Evolutionary conservation across 2,797 vertebrate genomes (phyloP).

Genomic region (Pantherophis alleghaniensis): DNA sequence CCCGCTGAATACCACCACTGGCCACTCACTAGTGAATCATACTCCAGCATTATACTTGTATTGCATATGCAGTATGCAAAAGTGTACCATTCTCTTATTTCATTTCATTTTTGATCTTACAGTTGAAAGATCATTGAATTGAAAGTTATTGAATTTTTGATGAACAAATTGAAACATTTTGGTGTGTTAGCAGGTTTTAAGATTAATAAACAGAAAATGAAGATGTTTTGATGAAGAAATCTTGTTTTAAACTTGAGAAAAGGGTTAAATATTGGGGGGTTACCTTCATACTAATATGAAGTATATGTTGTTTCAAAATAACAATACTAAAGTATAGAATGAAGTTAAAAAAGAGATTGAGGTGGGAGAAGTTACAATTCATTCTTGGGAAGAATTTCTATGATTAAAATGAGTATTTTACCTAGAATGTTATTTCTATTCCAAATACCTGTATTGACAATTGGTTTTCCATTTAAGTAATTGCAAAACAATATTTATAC

Average conservation of each 20-base stretch:
- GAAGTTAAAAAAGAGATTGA: too few species aligned
- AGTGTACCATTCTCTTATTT: neutral
- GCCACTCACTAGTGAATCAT: neutral
- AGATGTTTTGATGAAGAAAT: neutral
- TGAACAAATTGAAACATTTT: neutral
- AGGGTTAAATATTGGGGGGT: neutral
- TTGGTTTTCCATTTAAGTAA: too few species aligned
- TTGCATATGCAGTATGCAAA: neutral
- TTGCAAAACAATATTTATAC: too few species aligned
- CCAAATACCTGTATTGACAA: too few species aligned
- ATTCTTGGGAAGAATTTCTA: too few species aligned
- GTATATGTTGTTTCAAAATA: too few species aligned
- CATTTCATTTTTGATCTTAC: neutral
- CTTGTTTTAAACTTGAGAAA: neutral
- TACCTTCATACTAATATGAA: neutral
- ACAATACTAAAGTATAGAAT: too few species aligned
- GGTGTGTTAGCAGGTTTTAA: neutral
- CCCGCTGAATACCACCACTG: too few species aligned
- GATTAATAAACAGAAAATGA: neutral
- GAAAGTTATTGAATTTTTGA: neutral
- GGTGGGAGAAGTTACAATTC: too few species aligned
- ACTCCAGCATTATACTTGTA: neutral
- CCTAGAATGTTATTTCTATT: too few species aligned
- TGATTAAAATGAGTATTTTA: too few species aligned
- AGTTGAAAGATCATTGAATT: neutral